These are phyloP conservation scores for Heliocidaris erythrogramma DNA, from an alignment of 35 echinoderm and acorn worm species.

Conservation along the genomic window DNA sequence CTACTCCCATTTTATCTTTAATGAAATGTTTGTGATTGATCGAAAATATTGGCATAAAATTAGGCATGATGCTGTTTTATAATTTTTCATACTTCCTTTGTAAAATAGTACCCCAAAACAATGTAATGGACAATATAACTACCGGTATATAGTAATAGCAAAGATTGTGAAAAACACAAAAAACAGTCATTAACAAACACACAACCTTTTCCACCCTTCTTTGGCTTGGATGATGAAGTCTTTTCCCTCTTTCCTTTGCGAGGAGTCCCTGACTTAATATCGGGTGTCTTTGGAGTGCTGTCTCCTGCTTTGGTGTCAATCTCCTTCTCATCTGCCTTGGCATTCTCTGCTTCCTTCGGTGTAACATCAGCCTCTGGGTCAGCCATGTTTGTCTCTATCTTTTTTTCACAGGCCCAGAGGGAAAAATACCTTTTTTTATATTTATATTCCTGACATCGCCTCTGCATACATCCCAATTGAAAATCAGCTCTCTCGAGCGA, in stretches of 20 bases:
- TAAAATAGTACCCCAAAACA: neutral
- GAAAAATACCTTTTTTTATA: too few species aligned
- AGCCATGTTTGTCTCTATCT: neutral
- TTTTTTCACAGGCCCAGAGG: neutral
- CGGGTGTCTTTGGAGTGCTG: slow-evolving; percentile 22
- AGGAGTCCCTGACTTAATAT: slow-evolving; percentile 46
- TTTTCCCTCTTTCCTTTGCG: slow-evolving; percentile 22
- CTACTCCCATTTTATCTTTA: too few species aligned
- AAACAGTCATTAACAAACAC: neutral
- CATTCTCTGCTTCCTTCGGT: slow-evolving; percentile 56
- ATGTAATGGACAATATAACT: too few species aligned
- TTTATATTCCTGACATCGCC: too few species aligned
- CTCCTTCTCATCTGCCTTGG: slow-evolving; percentile 67
- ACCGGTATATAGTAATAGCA: neutral
- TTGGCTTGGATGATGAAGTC: slow-evolving; percentile 14
- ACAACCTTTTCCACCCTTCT: slow-evolving; percentile 46
- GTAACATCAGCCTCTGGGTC: slow-evolving; percentile 46
- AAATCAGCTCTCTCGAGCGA: too few species aligned
- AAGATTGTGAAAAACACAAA: neutral
- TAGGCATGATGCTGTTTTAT: neutral
- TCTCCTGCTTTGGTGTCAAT: slow-evolving; percentile 49
- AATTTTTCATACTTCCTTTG: neutral
- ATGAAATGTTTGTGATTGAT: too few species aligned
- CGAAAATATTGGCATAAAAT: too few species aligned
- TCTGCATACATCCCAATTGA: too few species aligned